Conservation (phyloP, 2,113 vertebrate species). For the Chionodraco myersi region DNA sequence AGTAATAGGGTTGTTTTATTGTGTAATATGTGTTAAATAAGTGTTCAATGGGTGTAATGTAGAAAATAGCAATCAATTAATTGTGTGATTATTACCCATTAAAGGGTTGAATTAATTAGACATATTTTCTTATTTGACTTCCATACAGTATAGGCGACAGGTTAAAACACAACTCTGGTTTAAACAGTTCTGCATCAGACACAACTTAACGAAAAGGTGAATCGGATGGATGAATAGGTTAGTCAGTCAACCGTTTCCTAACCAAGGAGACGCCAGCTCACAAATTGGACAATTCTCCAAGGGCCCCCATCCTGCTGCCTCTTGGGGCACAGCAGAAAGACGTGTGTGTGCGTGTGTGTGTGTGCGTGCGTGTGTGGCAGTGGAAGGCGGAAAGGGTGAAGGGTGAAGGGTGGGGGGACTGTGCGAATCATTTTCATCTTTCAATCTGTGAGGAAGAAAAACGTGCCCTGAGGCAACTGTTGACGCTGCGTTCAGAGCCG, state of each 20-base stretch:
- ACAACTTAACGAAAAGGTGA: not conserved
- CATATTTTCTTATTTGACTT: not conserved
- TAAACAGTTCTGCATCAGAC: not conserved
- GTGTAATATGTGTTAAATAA: too few species aligned
- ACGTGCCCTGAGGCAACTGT: conserved; percentile 90
- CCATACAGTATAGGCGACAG: not conserved
- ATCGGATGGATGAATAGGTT: conserved; percentile 2
- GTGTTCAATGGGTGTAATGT: too few species aligned
- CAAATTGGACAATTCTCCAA: conserved; percentile 77
- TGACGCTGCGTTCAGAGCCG: conserved; percentile 88
- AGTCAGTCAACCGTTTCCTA: conserved; percentile 83
- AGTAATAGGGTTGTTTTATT: too few species aligned
- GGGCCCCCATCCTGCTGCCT: conserved; percentile 81
- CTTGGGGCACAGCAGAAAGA: conserved; percentile 78
- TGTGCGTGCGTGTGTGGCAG: conserved; percentile 49
- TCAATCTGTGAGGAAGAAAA: conserved; percentile 63
- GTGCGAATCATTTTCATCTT: conserved; percentile 90
- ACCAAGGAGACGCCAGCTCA: conserved; percentile 84
- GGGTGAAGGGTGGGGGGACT: conserved; percentile 61
- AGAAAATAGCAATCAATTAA: too few species aligned
- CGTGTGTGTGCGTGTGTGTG: conserved; percentile 60
- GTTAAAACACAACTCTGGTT: not conserved
- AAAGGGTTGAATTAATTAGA: too few species aligned
- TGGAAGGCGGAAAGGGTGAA: conserved; percentile 30
- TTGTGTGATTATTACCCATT: too few species aligned